These are phyloP conservation scores for Paralvinella palmiformis DNA, from an alignment of 1,140 invertebrate species.

Conservation along the genomic window DNA sequence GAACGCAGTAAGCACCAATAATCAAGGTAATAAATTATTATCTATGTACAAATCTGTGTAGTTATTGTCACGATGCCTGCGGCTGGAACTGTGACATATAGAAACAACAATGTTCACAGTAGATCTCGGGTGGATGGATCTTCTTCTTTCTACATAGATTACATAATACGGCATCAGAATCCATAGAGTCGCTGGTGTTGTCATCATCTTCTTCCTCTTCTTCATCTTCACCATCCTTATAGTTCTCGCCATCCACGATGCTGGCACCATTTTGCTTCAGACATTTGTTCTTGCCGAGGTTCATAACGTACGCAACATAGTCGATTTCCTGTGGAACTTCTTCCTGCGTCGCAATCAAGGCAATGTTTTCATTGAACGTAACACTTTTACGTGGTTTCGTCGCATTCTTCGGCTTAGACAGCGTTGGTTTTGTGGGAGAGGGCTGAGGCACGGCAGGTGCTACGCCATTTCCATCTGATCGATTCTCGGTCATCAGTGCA, in stretches of 20 bases:
- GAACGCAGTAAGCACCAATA: too few relatives aligned
- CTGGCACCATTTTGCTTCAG: not conserved
- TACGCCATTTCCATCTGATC: not conserved
- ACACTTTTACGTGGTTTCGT: slow-evolving; percentile 73
- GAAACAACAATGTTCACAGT: slow-evolving; percentile 83
- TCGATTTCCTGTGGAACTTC: slow-evolving; percentile 56
- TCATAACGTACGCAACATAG: slow-evolving; percentile 2
- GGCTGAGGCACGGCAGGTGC: too few relatives aligned
- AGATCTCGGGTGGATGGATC: slow-evolving; percentile 66
- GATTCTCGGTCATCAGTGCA: not conserved
- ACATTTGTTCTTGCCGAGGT: not conserved
- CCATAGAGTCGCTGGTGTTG: slow-evolving; percentile 11
- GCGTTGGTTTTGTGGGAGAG: not conserved
- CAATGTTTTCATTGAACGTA: slow-evolving; percentile 88
- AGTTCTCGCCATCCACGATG: not conserved
- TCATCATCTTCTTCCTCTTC: slow-evolving; percentile 13
- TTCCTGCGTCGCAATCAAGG: slow-evolving; percentile 70
- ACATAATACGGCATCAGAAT: slow-evolving; percentile 54
- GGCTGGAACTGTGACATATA: slow-evolving; percentile 75
- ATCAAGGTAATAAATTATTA: too few relatives aligned
- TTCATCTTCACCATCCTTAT: slow-evolving; percentile 15
- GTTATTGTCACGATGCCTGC: too few relatives aligned
- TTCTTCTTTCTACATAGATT: slow-evolving; percentile 78
- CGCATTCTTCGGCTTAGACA: slow-evolving; percentile 28
- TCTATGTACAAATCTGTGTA: too few relatives aligned